Percentiles rank a stretch among this genome's conserved stretches.
phyloP scores from a whole-genome alignment of 2,888 invertebrate genomes.

The Scaptomyza tumidula region DNA sequence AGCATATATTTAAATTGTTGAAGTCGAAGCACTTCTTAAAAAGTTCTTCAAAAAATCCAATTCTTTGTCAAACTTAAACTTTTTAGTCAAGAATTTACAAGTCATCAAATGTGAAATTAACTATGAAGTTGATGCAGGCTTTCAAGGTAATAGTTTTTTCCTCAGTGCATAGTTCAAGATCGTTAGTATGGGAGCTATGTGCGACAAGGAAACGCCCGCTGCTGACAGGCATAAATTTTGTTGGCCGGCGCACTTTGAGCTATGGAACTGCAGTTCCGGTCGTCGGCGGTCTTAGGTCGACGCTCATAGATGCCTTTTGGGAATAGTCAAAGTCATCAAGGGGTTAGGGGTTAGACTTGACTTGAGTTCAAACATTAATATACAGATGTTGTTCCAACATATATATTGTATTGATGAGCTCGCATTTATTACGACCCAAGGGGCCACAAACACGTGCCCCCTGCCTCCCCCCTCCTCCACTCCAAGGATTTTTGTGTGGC shows the following conservation, averaged over 20 bases:
- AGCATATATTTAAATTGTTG: no score
- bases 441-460: constrained; percentile 72
- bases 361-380: constrained; percentile 8
- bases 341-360: constrained; percentile 43
- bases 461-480: not conserved
- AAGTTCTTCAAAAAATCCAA: no score
- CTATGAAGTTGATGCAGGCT: no score
- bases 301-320: constrained; percentile 39
- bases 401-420: constrained; percentile 57
- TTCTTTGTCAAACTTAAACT: no score
- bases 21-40: no score
- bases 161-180: constrained; percentile 7
- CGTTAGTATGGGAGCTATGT: constrained; percentile 52
- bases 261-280: constrained; percentile 50
- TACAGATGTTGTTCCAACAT: constrained; percentile 57
- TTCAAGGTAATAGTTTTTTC: not conserved
- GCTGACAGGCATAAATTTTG: constrained; percentile 78
- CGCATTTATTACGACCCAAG: constrained; percentile 71
- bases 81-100: no score
- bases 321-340: constrained; percentile 51
- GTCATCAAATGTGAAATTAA: no score
- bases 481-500: not conserved
- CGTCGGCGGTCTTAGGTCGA: constrained; percentile 34
- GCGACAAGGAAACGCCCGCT: constrained; percentile 58
- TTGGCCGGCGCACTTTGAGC: constrained; percentile 35